phyloP scores from a whole-genome alignment of 2,797 vertebrate genomes.

The Salarias fasciatus region DNA sequence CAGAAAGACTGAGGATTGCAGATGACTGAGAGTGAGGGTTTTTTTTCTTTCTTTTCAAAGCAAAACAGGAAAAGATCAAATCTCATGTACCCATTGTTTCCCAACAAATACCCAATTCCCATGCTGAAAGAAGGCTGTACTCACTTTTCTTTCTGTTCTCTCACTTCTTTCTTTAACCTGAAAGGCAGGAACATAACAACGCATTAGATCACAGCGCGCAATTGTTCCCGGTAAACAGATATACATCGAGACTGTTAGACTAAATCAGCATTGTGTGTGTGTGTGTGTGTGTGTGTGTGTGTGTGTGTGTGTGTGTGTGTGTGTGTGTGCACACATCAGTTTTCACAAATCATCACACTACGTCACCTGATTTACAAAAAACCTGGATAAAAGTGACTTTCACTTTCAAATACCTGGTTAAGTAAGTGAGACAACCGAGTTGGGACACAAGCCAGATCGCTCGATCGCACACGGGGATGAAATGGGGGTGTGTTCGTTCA shows the following conservation, averaged over 20 bases:
- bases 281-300: constrained; percentile 22
- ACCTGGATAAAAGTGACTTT: constrained; percentile 43
- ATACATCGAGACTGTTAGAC: constrained; percentile 44
- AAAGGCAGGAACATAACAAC: constrained; percentile 67
- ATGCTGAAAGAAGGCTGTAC: constrained; percentile 76
- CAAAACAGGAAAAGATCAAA: constrained; percentile 56
- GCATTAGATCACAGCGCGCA: constrained; percentile 57
- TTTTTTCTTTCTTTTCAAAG: constrained; percentile 34
- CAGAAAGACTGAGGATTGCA: constrained; percentile 11
- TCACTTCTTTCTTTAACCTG: constrained; percentile 95
- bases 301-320: constrained; percentile 21
- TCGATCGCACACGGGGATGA: too few species aligned
- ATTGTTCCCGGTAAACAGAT: constrained; percentile 62
- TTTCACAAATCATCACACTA: constrained; percentile 40
- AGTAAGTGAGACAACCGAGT: constrained; percentile 18
- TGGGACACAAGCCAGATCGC: constrained; percentile 42
- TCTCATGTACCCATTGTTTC: constrained; percentile 58
- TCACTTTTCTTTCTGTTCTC: constrained; percentile 96
- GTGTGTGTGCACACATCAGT: constrained; percentile 38
- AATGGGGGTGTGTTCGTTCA: too few species aligned
- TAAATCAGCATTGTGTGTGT: constrained; percentile 13
- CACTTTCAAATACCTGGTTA: constrained; percentile 44
- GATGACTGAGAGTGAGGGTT: constrained; percentile 29
- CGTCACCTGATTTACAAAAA: constrained; percentile 50
- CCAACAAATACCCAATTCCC: constrained; percentile 37